Percentiles rank a stretch among this genome's conserved stretches.
Evolutionary conservation across 2,797 vertebrate genomes (phyloP).

Genomic region (Enteromius anoplus): DNA sequence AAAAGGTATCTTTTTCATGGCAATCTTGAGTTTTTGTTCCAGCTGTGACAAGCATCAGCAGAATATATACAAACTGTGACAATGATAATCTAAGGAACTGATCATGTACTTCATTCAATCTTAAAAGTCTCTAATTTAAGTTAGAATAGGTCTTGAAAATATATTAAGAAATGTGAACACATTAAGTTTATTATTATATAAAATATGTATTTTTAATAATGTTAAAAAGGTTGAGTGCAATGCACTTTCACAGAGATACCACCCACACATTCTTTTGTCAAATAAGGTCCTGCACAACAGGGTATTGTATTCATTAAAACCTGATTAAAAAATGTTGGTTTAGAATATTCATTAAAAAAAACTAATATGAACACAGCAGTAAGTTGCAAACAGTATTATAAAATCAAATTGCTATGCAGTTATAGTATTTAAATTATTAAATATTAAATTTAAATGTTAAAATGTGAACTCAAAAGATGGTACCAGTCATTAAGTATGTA

Average conservation of each 20-base stretch:
- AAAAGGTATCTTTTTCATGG: background rate
- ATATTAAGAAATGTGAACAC: background rate
- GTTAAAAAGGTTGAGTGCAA: background rate
- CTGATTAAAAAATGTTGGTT: background rate
- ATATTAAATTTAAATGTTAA: no score
- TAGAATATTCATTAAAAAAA: background rate
- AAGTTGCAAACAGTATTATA: background rate
- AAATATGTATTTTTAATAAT: background rate
- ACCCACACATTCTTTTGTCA: background rate
- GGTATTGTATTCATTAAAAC: background rate
- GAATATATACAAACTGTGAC: background rate
- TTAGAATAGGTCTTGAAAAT: background rate
- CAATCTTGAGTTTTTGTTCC: background rate
- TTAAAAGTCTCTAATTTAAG: background rate
- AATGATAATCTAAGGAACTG: background rate
- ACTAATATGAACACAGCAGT: background rate
- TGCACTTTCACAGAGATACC: background rate
- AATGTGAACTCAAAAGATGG: no score
- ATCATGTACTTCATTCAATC: background rate
- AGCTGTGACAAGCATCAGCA: background rate
- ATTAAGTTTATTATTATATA: background rate
- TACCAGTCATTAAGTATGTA: no score
- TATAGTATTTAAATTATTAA: background rate
- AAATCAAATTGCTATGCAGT: background rate
- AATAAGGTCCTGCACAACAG: background rate